Percentiles rank a stretch among this genome's conserved stretches.
phyloP scores from a whole-genome alignment of 2,888 invertebrate species.

The Cecidostiba fungosa region DNA sequence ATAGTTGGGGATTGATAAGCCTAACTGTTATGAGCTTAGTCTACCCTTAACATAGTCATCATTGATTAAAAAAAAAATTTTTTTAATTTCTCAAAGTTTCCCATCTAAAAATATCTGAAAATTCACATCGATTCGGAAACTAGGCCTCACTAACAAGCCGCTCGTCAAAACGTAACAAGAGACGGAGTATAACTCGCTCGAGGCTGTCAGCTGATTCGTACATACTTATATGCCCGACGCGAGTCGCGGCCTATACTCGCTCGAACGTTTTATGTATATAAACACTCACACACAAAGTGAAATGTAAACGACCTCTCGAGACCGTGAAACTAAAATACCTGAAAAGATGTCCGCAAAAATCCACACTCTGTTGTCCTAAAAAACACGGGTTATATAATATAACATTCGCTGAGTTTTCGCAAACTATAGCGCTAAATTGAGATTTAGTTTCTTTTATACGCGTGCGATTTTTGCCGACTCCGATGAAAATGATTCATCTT shows the following conservation, averaged over 20 bases:
- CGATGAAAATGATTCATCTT: too few species aligned
- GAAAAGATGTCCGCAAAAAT: neutral
- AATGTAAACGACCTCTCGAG: neutral
- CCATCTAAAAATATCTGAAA: neutral
- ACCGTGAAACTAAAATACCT: neutral
- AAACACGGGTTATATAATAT: neutral
- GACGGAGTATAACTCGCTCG: neutral
- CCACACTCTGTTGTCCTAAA: too few species aligned
- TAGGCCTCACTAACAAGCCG: neutral
- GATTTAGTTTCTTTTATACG: too few species aligned
- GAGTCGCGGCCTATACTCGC: neutral
- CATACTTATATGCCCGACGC: neutral
- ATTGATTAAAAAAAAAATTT: too few species aligned
- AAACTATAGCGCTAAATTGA: too few species aligned
- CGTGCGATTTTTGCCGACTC: too few species aligned
- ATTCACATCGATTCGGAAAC: neutral
- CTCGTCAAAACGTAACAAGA: neutral
- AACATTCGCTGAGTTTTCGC: neutral
- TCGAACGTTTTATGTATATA: neutral
- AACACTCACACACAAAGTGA: neutral
- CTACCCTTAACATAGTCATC: too few species aligned
- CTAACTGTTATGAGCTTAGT: too few species aligned
- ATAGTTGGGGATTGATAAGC: too few species aligned
- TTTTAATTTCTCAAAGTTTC: neutral
- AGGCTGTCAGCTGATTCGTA: neutral